Base-by-base conservation (phyloP, 2,888 invertebrate genomes). In the Agrilus biguttatus region DNA sequence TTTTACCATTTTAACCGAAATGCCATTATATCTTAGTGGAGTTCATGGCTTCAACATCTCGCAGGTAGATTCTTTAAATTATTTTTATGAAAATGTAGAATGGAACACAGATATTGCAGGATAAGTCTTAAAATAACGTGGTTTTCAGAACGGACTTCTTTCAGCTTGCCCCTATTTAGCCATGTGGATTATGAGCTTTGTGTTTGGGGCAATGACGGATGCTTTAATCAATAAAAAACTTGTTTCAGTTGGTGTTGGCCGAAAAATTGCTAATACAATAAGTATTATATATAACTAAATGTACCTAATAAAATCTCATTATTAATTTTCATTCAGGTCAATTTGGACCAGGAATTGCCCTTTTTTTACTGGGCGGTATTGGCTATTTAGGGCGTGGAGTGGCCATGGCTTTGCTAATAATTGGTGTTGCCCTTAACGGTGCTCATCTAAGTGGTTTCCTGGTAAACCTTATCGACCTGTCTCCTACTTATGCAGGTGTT, bases 401-500 rank as follows among this genome's bases (percentile, higher is more conserved):
- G 12, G 81, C 82, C 0, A 75, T 83, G 1, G 59, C 66, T 1
- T 63, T 84, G 23, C 65, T 85, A 0, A 75, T 79, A 0, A 50
- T 80, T 14, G 78, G 84, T 0, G 80, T 85, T 1, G 78, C 81
- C 1, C 70, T 81, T 4, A 84, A 84, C 52, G 77, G 81, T 1
- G 78, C 78, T 4, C 74, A 78, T 41, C 83, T 78, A 49, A 74
- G 78, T 23, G 86, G 85, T 5, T 83, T 77, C 56, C 73, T 76
- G 70, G 71, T 77, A 14, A 86, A 85, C 47, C 86, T 86, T 56
- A 81, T 88, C 49, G 87, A 88, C 65, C 66, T 88, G 41, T 80
- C 87, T 6, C 86, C 87, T 1, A 83, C 85, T 61, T 83, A 80
- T 59, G 81, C 86, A 8, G 86, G 86, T 21, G 78, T 80, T 0